These are phyloP conservation scores for Myrmophylax atrothorax DNA, from an alignment of 2,113 vertebrate species.

Conservation along the genomic window DNA sequence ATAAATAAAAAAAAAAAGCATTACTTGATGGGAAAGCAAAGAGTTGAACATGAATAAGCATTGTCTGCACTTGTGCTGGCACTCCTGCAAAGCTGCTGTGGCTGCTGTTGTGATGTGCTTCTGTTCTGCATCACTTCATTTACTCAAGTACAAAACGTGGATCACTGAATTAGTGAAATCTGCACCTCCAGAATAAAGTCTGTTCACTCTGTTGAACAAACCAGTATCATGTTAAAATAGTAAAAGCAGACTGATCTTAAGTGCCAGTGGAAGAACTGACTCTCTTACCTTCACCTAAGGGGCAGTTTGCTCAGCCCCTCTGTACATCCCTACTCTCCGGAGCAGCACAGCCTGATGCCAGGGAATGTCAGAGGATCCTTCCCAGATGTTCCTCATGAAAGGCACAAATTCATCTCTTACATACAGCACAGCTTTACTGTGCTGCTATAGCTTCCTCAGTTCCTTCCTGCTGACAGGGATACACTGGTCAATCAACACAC, in stretches of 20 bases:
- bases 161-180: not conserved
- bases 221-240: not conserved
- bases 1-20: not conserved
- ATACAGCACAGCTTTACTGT: not conserved
- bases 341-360: not conserved
- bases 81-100: not conserved
- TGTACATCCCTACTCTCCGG: not conserved
- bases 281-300: not conserved
- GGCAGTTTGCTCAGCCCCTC: not conserved
- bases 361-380: not conserved
- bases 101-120: not conserved
- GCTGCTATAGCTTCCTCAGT: not conserved
- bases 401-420: not conserved
- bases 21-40: not conserved
- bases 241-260: not conserved
- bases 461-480: not conserved
- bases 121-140: not conserved
- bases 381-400: not conserved
- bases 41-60: not conserved
- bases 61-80: not conserved
- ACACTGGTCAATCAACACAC: not conserved
- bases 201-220: not conserved
- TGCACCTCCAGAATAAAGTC: not conserved
- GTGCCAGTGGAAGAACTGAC: not conserved
- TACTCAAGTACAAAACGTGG: not conserved